Evolutionary conservation across 2,888 invertebrate genomes (phyloP), one percentile per base, ranked within the genome.

Genomic region (Drosophila mercatorum): DNA sequence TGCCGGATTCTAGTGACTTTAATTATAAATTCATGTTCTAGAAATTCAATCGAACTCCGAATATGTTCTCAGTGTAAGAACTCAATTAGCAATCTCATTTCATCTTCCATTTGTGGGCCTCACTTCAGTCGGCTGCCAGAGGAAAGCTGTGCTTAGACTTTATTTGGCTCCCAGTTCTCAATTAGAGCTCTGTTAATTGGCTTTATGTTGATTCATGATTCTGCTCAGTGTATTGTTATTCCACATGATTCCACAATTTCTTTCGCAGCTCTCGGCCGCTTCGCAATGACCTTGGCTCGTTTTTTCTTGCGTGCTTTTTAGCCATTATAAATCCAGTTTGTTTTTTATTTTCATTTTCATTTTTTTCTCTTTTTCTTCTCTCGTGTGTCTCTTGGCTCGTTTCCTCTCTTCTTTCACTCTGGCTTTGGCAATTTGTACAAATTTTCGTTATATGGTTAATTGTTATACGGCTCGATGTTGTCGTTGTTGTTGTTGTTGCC

Each of bases 401-500:
- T 78, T 81, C 79, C 89, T 84, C 85, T 89, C 88, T 88, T 88
- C 83, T 85, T 88, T 90, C 86, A 89, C 90, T 89, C 72, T 55
- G 53, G 36, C 59, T 70, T 68, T 85, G 81, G 75, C 89, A 88
- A 83, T 80, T 75, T 80, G 88, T 73, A 87, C 66, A 82, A 75
- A 85, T 86, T 88, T 88, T 82, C 72, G 83, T 83, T 86, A 69
- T 88, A 80, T 72, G 83, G 89, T 75, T 90, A 88, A 89, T 90
- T 88, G 86, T 82, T 75, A 68, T 77, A 64, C 53, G 57, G 49
- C 60, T 68, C 69, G 81, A 1, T 34, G 11, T 5, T 26, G 22
- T 14, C 67, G 40, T 73, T 80, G 82, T 87, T 67, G 17, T 87
- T 67, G 17, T 17, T 17, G 83, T 88, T 88, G 86, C 88, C 88